phyloP scores from a whole-genome alignment of 2,888 invertebrate genomes.

The Acrobasis repandana region DNA sequence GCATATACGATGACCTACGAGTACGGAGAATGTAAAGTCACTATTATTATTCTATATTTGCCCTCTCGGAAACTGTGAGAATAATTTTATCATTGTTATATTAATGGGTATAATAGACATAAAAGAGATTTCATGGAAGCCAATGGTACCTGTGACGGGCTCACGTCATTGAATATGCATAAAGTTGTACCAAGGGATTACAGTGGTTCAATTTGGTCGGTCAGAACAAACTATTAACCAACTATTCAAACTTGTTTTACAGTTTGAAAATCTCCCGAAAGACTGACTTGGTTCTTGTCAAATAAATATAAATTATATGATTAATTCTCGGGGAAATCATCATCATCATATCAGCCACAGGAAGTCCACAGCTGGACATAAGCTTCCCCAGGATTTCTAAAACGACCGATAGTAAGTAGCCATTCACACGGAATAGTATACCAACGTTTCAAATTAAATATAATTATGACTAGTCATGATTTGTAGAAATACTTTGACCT shows the following conservation, averaged over 20 bases:
- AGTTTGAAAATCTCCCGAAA: background rate
- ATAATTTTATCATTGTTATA: constrained; percentile 16
- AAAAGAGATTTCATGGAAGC: background rate
- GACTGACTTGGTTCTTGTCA: background rate
- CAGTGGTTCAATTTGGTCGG: background rate
- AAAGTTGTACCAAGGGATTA: background rate
- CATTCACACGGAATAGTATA: too few relatives aligned
- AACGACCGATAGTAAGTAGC: too few relatives aligned
- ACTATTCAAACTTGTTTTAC: constrained; percentile 2
- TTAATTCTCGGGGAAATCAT: background rate
- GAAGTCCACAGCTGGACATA: too few relatives aligned
- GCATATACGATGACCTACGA: background rate
- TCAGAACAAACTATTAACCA: background rate
- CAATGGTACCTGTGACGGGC: constrained; percentile 1
- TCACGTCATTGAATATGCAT: constrained; percentile 4
- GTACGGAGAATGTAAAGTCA: background rate
- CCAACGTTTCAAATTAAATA: too few relatives aligned
- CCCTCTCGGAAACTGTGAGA: background rate
- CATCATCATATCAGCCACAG: too few relatives aligned
- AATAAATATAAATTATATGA: background rate
- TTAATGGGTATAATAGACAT: background rate
- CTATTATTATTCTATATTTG: background rate
- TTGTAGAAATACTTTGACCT: too few relatives aligned
- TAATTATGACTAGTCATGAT: too few relatives aligned
- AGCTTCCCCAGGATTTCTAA: too few relatives aligned